Base-by-base conservation (phyloP, 2,113 vertebrate genomes). In the Rhinichthys klamathensis region DNA sequence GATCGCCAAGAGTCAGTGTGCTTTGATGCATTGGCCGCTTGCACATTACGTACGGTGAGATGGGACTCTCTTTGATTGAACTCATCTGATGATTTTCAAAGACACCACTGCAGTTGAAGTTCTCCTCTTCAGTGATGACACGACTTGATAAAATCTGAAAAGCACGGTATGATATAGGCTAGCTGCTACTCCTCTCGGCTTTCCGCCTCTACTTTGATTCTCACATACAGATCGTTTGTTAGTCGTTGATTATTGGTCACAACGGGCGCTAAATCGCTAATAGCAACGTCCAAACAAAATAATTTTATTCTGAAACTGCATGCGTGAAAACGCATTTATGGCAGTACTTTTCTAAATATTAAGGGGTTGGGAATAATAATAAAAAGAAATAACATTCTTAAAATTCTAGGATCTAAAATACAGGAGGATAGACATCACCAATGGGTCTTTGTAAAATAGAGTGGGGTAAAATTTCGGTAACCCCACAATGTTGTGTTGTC, bases 1-100 rank as follows among this genome's bases (percentile, higher is more conserved):
- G 38, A 58, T 89, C 78, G 6, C 90, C 88, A 21, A 93, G 72
- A 69, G 3, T 76, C 21, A 92, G 11, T 15, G 86, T 91, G 35
- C 85, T 91, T 85, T 76, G 76, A 61, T 93, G 91, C 80, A 93
- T 70, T 12, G 49, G 38, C 25, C 77, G 89, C 67, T 61, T 44
- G 23, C 67, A 10, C 38, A 32, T 65, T 30, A 4, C 0, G n/a
- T 6, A 60, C 56, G n/a, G 67, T 60, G 21, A 58, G 15, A 10
- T 9, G 13, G 13, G 9, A 18, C 6, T 6, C 58, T 61, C 58
- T 11, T 41, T 16, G 35, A 10, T 21, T 13, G n/a, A 65, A 6
- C 15, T 30, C 78, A 80, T 80, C n/a, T 16, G 54, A 15, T n/a
- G 35, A 65, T 23, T 63, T 13, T 3, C 32, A 80, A 18, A 63